These are phyloP conservation scores for Temnothorax curvispinosus DNA, from an alignment of 1,140 invertebrate species.

Conservation along the genomic window DNA sequence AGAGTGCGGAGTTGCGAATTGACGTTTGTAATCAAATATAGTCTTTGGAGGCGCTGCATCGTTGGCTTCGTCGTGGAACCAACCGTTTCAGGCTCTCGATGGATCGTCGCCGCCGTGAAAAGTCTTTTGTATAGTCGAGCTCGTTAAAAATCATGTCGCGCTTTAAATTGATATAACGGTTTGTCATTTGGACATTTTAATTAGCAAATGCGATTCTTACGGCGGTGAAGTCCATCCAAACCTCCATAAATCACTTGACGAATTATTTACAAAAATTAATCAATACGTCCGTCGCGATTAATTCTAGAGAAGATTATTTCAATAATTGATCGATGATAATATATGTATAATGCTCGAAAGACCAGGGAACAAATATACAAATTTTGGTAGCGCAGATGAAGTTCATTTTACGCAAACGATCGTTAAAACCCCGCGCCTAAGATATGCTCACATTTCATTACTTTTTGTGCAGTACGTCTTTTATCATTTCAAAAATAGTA, in stretches of 20 bases:
- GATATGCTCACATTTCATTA: not conserved
- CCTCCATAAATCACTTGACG: slow-evolving; percentile 75
- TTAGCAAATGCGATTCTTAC: not conserved
- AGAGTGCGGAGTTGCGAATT: slow-evolving; percentile 64
- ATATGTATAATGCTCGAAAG: slow-evolving; percentile 27
- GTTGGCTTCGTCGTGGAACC: slow-evolving; percentile 80
- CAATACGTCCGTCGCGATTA: slow-evolving; percentile 55
- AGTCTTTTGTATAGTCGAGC: not conserved
- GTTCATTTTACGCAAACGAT: not conserved
- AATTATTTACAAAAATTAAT: slow-evolving; percentile 78
- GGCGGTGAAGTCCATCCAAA: slow-evolving; percentile 71
- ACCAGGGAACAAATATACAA: slow-evolving; percentile 70
- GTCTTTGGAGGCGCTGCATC: slow-evolving; percentile 85
- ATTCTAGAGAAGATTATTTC: slow-evolving; percentile 43
- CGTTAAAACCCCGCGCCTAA: not conserved
- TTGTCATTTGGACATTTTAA: not conserved
- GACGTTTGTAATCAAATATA: slow-evolving; percentile 74
- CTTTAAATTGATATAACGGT: not conserved
- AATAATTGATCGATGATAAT: slow-evolving; percentile 38
- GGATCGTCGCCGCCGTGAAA: slow-evolving; percentile 59
- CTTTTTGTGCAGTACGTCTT: not conserved
- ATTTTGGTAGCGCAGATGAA: not conserved
- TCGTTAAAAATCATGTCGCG: not conserved
- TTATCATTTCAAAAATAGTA: not conserved
- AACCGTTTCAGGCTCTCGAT: slow-evolving; percentile 83